Conservation (phyloP, 2,888 invertebrate species). For the Limnephilus auricula region DNA sequence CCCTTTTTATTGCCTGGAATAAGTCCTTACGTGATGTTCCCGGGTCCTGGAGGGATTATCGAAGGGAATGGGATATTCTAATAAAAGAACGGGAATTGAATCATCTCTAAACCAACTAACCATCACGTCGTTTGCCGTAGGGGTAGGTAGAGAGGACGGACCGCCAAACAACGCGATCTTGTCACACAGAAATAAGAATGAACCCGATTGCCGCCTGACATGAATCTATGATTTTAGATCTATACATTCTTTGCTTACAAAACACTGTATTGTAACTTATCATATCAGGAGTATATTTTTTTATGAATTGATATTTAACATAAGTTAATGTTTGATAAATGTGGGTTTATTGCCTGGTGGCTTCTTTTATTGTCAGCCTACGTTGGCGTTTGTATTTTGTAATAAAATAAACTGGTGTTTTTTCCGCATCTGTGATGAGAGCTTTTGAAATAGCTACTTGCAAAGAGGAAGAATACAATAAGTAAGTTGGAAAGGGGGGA, state of each 20-base stretch:
- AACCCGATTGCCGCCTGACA: neutral
- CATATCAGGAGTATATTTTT: neutral
- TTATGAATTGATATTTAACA: neutral
- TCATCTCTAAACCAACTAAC: no score
- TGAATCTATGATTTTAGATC: neutral
- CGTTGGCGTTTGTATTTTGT: neutral
- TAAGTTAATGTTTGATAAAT: neutral
- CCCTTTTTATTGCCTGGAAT: slow-evolving; percentile 62
- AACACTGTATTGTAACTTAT: no score
- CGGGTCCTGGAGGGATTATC: slow-evolving; percentile 61
- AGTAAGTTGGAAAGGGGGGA: no score
- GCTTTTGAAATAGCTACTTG: no score
- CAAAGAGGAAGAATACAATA: no score
- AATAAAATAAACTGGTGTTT: neutral
- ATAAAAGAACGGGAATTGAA: neutral
- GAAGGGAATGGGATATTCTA: slow-evolving; percentile 22
- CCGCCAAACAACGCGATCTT: no score
- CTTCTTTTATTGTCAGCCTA: neutral
- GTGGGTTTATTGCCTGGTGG: neutral
- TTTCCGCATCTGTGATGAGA: neutral
- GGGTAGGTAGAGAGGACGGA: no score
- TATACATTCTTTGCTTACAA: neutral
- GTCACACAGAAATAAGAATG: neutral
- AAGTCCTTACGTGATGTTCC: slow-evolving; percentile 65
- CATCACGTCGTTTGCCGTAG: no score